Base-by-base conservation (phyloP, 2,888 invertebrate genomes). In the Synergus gifuensis region DNA sequence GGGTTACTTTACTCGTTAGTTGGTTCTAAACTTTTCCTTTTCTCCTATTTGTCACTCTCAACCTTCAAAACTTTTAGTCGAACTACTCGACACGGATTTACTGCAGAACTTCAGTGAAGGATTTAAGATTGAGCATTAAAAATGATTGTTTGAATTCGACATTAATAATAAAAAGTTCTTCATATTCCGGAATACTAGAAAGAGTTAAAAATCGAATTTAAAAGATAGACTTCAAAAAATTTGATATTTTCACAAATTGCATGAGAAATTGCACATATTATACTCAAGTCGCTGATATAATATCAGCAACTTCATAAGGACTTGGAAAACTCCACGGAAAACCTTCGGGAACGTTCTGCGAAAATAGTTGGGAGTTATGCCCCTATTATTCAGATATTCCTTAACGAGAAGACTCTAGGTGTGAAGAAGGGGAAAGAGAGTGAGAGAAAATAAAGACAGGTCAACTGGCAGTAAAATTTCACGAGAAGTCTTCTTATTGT, bases 351-450 rank as follows among this genome's bases (percentile, higher is more conserved):
- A 40, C 63, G 63, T 36, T 63, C 63, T 63, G 54, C 8, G 63
- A 40, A 63, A 63, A 63, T 63, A 63, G 63, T 63, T 63, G 63
- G 22, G 28, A 69, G 46, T 69, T 49, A 69, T 69, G 44, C 49
- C 69, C 44, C 69, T 69, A 69, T 69, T 69, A 69, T 69, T 69
- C 69, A 69, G 69, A 46, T 73, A 73, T 73, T 28, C 54, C 28
- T 54, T 73, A 73, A 73, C 54, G 73, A 73, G 73, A n/a, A 28
- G 36, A 49, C 28, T 49, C 28, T 73, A 73, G 22, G n/a, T 22
- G 69, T n/a, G 16, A 54, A 28, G 28, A 73, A 36, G n/a, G 40
- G 2, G 36, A 73, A 36, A 73, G 73, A 54, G 49, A 46, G 28
- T 36, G 49, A 54, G 54, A 36, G 62, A 58, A 76, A 76, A 62